Evolutionary conservation across 2,797 vertebrate species (phyloP).

Genomic region (Knipowitschia caucasica): DNA sequence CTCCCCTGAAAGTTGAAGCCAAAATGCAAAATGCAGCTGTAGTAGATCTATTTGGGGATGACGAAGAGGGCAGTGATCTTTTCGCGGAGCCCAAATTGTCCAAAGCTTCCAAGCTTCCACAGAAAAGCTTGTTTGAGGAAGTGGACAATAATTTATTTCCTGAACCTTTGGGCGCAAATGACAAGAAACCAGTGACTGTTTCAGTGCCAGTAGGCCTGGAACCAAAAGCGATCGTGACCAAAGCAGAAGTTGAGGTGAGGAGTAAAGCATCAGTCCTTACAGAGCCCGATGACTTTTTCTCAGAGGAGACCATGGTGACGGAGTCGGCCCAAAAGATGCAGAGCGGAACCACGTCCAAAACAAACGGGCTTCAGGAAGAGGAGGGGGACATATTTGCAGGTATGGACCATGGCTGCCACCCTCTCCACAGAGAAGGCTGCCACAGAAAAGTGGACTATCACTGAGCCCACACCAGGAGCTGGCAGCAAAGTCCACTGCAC

Average conservation of each 20-base stretch:
- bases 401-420: too few relatives aligned
- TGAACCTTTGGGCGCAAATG: slow-evolving; percentile 51
- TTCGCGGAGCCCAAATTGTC: slow-evolving; percentile 42
- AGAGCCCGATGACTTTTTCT: slow-evolving; percentile 63
- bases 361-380: slow-evolving; percentile 84
- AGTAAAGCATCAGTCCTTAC: slow-evolving; percentile 11
- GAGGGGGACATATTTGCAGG: slow-evolving; percentile 90
- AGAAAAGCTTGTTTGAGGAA: slow-evolving; percentile 63
- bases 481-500: too few relatives aligned
- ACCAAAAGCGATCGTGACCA: slow-evolving; percentile 26
- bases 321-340: slow-evolving; percentile 50
- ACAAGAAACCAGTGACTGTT: slow-evolving; percentile 41
- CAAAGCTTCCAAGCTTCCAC: slow-evolving; percentile 50
- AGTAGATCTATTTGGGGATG: slow-evolving; percentile 54
- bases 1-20: slow-evolving; percentile 2
- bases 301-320: slow-evolving; percentile 50
- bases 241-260: background rate
- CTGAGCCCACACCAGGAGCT: too few relatives aligned
- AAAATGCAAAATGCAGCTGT: slow-evolving; percentile 28
- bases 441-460: too few relatives aligned
- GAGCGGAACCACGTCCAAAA: slow-evolving; percentile 71
- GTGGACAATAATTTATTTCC: slow-evolving; percentile 60
- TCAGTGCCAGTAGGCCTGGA: slow-evolving; percentile 19
- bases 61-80: slow-evolving; percentile 59
- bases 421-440: too few relatives aligned